phyloP scores from a whole-genome alignment of 1,140 invertebrate species.

The Dendroctonus ponderosae region DNA sequence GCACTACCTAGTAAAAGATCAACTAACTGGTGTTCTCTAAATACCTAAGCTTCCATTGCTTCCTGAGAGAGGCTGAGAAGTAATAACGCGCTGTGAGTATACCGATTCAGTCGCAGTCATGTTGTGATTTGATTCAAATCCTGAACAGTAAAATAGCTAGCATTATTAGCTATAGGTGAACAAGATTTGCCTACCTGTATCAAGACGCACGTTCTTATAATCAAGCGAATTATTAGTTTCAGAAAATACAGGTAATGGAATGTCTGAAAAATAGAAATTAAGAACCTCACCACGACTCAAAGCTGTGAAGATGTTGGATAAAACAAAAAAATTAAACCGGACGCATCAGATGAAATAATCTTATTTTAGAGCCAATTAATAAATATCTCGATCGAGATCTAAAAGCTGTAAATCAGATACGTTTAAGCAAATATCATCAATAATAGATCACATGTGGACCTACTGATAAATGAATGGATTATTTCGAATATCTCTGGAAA shows the following conservation, averaged over 20 bases:
- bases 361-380: background rate
- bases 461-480: background rate
- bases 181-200: conserved; percentile 17
- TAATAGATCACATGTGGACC: background rate
- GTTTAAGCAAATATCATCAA: background rate
- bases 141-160: conserved; percentile 11
- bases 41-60: background rate
- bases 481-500: too few relatives aligned
- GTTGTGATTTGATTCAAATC: conserved; percentile 1
- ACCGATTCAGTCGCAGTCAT: background rate
- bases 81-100: background rate
- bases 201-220: background rate
- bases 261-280: conserved; percentile 14
- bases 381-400: background rate
- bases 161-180: conserved; percentile 11
- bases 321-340: background rate
- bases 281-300: too few relatives aligned
- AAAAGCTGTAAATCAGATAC: background rate
- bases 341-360: background rate
- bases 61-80: background rate
- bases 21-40: background rate
- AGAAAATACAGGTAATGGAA: conserved; percentile 24
- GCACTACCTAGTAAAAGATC: background rate
- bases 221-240: conserved; percentile 1
- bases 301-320: background rate